Conservation (phyloP, 2,888 invertebrate species). For the Drosophila kanekoi region DNA sequence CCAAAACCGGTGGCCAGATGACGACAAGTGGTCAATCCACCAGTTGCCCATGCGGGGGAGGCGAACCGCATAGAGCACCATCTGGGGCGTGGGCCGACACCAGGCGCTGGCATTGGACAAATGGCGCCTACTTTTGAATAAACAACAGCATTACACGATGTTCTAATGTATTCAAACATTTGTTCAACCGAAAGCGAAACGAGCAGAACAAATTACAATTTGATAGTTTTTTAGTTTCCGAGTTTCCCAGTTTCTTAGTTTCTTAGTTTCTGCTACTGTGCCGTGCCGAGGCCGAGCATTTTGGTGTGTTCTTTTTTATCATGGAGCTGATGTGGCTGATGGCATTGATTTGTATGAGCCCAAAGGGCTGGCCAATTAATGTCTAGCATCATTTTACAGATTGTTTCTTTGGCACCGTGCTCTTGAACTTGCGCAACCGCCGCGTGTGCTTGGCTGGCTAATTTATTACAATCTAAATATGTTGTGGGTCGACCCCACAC, state of each 20-base stretch:
- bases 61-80: constrained; percentile 22
- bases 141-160: constrained; percentile 47
- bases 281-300: constrained; percentile 41
- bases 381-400: constrained; percentile 45
- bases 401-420: constrained; percentile 39
- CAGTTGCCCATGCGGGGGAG: constrained; percentile 19
- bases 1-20: constrained; percentile 55
- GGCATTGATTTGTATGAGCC: constrained; percentile 60
- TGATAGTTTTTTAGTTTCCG: constrained; percentile 35
- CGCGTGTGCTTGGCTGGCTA: constrained; percentile 9
- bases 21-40: constrained; percentile 55
- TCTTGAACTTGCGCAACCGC: constrained; percentile 72
- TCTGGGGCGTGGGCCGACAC: constrained; percentile 45
- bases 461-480: constrained; percentile 65
- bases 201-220: constrained; percentile 46
- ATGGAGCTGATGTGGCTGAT: not conserved
- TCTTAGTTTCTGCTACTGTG: constrained; percentile 11
- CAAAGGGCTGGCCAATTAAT: constrained; percentile 53
- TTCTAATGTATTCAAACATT: constrained; percentile 19
- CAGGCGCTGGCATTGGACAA: constrained; percentile 40
- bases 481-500: constrained; percentile 11
- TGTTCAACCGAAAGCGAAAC: constrained; percentile 1
- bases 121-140: constrained; percentile 65
- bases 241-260: not conserved
- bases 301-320: not conserved